A percentile compares a stretch with the other conserved stretches of the same genome.
Evolutionary conservation across 2,113 vertebrate genomes (phyloP).

Genomic region (Zapornia atra): DNA sequence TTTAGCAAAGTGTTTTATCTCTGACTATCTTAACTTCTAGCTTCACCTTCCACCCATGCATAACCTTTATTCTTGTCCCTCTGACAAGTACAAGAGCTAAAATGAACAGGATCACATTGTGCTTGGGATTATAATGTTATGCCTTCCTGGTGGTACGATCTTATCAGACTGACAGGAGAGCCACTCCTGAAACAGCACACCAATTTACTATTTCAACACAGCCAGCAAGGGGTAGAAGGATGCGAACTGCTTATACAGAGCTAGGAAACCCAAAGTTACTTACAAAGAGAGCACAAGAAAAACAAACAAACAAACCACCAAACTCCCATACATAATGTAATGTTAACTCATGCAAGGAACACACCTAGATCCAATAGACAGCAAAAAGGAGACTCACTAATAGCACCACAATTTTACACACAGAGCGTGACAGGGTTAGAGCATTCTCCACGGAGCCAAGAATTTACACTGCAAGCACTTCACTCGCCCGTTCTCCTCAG

Average conservation of each 20-base stretch:
- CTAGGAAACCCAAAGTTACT: background rate
- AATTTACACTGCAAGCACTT: background rate
- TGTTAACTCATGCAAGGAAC: background rate
- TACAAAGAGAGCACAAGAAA: background rate
- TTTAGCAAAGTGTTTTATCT: constrained; percentile 27
- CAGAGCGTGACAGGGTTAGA: background rate
- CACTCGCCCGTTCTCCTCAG: background rate
- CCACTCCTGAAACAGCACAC: constrained; percentile 22
- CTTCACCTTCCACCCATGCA: background rate
- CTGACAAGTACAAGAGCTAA: constrained; percentile 57
- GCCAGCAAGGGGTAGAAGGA: background rate
- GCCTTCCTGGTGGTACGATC: constrained; percentile 6
- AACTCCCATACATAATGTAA: background rate
- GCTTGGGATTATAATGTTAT: constrained; percentile 45
- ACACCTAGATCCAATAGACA: background rate
- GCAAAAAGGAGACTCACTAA: background rate
- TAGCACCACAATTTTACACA: background rate
- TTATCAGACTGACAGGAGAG: constrained; percentile 43
- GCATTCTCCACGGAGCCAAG: background rate
- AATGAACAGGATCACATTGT: constrained; percentile 45
- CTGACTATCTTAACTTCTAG: background rate
- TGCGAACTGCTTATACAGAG: background rate
- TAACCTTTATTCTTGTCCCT: constrained; percentile 41
- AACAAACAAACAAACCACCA: background rate
- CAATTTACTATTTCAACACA: background rate